phyloP scores from a whole-genome alignment of 2,113 vertebrate species.

The Pituophis catenifer region DNA sequence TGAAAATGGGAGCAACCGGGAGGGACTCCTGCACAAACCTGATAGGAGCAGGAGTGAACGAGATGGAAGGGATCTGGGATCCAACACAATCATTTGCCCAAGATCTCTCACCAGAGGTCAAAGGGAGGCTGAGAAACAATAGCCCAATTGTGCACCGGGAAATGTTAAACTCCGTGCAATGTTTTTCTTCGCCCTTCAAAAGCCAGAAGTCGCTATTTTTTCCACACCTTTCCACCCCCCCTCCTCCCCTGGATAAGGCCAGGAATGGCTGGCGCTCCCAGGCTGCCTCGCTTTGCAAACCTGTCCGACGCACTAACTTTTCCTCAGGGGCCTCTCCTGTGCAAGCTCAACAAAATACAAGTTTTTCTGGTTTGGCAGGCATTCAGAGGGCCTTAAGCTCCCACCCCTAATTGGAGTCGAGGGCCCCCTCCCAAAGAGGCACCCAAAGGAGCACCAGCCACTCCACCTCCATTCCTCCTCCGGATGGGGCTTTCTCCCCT shows the following conservation, averaged over 20 bases:
- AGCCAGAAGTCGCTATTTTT: neutral
- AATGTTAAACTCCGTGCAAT: neutral
- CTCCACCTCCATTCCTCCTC: neutral
- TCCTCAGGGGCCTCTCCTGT: neutral
- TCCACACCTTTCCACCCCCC: neutral
- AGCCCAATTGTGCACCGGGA: neutral
- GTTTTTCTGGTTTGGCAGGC: conserved; percentile 5
- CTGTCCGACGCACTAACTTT: neutral
- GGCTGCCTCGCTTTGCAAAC: neutral
- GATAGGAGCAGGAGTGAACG: neutral
- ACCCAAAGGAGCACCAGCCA: neutral
- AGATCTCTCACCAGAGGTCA: neutral
- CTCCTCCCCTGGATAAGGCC: neutral
- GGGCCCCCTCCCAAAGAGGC: neutral
- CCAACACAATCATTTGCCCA: neutral
- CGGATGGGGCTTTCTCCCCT: neutral
- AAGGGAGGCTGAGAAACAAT: neutral
- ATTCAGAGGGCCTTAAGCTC: neutral
- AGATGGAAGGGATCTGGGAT: neutral
- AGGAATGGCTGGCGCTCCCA: neutral
- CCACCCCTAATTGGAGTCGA: neutral
- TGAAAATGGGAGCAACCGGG: neutral
- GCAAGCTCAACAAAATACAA: neutral
- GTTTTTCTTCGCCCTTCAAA: neutral
- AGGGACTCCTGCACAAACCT: neutral